Evolutionary conservation across 1,140 invertebrate genomes (phyloP).

Genomic region (Megathymus violae): DNA sequence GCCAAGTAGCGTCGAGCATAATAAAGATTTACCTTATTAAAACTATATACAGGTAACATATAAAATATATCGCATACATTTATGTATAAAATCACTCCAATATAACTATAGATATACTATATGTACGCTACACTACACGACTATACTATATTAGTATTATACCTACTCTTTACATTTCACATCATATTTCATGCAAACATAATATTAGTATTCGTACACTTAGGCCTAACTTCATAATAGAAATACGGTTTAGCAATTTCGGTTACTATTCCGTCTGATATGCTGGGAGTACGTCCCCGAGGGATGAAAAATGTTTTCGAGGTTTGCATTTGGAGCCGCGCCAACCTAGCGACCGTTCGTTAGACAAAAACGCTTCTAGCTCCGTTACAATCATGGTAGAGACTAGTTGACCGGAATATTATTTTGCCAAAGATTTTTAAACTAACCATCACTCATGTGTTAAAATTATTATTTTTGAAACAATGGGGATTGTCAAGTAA

Average conservation of each 20-base stretch:
- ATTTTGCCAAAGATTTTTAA: no score
- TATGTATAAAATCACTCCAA: no score
- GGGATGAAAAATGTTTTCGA: constrained; percentile 33
- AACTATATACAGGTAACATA: no score
- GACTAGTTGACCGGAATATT: constrained; percentile 19
- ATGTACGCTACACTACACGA: no score
- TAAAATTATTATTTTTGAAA: no score
- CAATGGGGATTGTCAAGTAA: no score
- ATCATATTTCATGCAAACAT: constrained; percentile 19
- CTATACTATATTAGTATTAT: no score
- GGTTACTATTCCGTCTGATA: constrained; percentile 30
- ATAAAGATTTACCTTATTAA: no score
- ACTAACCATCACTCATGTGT: no score
- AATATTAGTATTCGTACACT: constrained; percentile 28
- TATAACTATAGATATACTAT: no score
- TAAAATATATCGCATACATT: no score
- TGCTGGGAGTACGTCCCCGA: constrained; percentile 12
- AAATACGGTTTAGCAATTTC: constrained; percentile 31
- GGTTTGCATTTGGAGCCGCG: constrained; percentile 40
- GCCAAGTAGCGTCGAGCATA: no score
- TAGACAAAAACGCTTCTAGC: constrained; percentile 40
- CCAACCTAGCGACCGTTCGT: constrained; percentile 42
- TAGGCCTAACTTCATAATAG: constrained; percentile 33
- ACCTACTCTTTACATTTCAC: constrained; percentile 6
- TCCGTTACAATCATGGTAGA: constrained; percentile 27